Base-by-base conservation (phyloP, 1,140 invertebrate species). In the Lepidotrigona ventralis region DNA sequence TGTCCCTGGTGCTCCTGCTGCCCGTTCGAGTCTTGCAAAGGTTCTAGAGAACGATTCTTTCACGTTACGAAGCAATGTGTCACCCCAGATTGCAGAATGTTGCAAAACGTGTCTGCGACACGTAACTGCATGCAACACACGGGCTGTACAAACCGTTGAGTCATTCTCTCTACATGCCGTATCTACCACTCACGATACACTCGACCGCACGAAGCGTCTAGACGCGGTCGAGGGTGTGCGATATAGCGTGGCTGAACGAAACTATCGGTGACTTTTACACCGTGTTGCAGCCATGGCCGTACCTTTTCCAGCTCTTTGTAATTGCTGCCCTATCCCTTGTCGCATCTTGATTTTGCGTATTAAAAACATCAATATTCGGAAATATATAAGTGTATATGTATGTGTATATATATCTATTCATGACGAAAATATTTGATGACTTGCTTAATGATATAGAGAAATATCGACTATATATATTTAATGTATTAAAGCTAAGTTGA, bases 311-410 rank as follows among this genome's bases (percentile, higher is more conserved):
- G 68, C 73, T 83, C 66, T 81, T 77, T 83, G 68, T 88, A 92
- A 92, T 91, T 92, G 91, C 80, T 53, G 66, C 74, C 86, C 75
- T 86, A 91, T 92, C 86, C 84, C 81, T 68, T 79, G 77, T 70
- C 54, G 54, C 46, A 71, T 78, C 81, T 46, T 39, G 29, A 78
- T 39, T 60, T 23, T 12, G n/a, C 11, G 23, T 60, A 60, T 60
- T 23, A 60, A 60, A 60, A 60, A 12, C 58, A n/a, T 60, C 58
- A 14, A 23, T 60, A n/a, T 12, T 46, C 39, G 8, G 39, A 46
- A 46, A 46, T 46, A 46, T 8, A 23, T 3, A 60, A 12, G 2
- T 46, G 9, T 8, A 46, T 46, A 46, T 46, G 8, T 46, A 8
- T 46, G 6, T 39, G 39, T 39, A 0, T 39, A 2, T 39, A 2